Evolutionary conservation across 1,140 invertebrate species (phyloP).

Genomic region (Orussus abietinus): DNA sequence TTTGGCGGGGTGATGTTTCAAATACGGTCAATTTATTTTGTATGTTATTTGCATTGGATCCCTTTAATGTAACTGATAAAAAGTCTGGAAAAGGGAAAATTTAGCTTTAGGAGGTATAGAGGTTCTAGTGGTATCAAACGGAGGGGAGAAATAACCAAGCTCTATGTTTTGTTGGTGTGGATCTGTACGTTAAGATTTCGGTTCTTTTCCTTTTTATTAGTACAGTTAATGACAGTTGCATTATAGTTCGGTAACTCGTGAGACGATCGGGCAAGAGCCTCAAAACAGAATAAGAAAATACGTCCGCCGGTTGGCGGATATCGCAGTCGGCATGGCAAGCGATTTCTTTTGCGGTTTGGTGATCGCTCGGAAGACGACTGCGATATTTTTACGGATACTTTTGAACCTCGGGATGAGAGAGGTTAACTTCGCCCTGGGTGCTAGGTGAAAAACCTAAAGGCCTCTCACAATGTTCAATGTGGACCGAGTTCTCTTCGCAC

Average conservation of each 20-base stretch:
- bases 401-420: constrained; percentile 29
- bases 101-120: too few relatives aligned
- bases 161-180: neutral
- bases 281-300: constrained; percentile 50
- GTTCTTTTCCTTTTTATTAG: constrained; percentile 26
- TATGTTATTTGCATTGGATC: too few relatives aligned
- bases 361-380: constrained; percentile 22
- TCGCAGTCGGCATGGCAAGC: constrained; percentile 28
- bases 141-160: constrained; percentile 2
- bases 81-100: too few relatives aligned
- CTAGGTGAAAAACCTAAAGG: constrained; percentile 24
- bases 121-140: neutral
- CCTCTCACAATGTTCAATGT: constrained; percentile 6
- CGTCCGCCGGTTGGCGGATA: constrained; percentile 37
- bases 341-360: constrained; percentile 6
- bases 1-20: too few relatives aligned
- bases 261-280: constrained; percentile 36
- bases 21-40: too few relatives aligned
- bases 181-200: constrained; percentile 33
- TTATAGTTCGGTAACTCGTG: constrained; percentile 43
- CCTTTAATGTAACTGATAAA: too few relatives aligned
- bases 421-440: constrained; percentile 26
- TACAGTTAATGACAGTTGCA: constrained; percentile 45
- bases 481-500: neutral
- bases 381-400: constrained; percentile 33